Evolutionary conservation across 2,113 vertebrate genomes (phyloP), one percentile per base, ranked within the genome.

Genomic region (Alethe diademata): DNA sequence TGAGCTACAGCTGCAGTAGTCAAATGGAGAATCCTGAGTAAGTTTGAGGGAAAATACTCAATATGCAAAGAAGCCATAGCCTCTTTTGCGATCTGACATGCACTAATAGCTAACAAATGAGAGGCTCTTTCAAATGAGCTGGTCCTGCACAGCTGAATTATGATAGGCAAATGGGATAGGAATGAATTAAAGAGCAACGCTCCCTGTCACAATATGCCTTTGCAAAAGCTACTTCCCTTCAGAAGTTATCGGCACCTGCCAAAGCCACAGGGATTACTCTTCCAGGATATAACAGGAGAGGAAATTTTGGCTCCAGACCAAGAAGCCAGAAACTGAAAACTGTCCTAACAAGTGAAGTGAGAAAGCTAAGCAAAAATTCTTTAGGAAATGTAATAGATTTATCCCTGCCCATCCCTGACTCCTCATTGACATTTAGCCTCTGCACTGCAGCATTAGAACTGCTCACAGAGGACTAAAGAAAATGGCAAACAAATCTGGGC

Each of bases 361-460:
- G 66, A 96, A 96, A 91, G 43, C 62, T 58, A 92, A 91, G 65
- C 14, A 12, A 94, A 95, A 95, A 90, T 91, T 96, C 78, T 93
- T 95, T 51, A 71, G 80, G 65, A 93, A 93, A 92, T 40, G 74
- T 54, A 94, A 91, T 54, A 90, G 65, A 66, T 86, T 91, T 88
- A 93, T 88, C 81, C 69, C 64, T 76, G 86, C 65, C 84, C 72
- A 82, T 38, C 45, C 58, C 61, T 71, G 61, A 73, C 47, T 92
- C 60, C 45, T 92, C 65, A 61, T 8, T 65, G 94, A 92, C 61
- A 78, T 95, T 90, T 90, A 69, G 78, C 36, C 76, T 78, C 70
- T 2, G 14, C 29, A n/a, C 56, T 65, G 85, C 42, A 82, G 66
- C 58, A 48, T 84, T 76, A 81, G 70, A 90, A 81, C 26, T 9